Conservation (phyloP, 2,888 invertebrate species). For the Cyclophora albipunctata region DNA sequence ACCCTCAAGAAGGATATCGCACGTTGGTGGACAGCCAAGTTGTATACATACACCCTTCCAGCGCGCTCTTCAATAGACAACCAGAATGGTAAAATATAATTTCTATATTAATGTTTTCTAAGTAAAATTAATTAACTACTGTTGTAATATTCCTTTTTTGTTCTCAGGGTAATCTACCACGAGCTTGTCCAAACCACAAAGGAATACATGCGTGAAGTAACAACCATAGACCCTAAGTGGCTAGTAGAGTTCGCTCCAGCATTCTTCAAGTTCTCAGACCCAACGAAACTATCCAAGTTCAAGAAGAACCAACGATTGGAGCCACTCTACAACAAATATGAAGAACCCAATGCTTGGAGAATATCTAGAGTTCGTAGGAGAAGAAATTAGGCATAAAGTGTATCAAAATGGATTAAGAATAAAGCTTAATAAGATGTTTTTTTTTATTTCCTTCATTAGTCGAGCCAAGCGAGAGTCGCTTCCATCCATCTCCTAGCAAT, state of each 20-base stretch:
- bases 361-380: conserved; percentile 94
- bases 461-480: no score
- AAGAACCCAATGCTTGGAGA: conserved; percentile 99
- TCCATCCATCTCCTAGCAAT: no score
- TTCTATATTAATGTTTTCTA: conserved; percentile 17
- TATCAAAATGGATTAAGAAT: not conserved
- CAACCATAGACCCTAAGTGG: conserved; percentile 98
- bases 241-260: conserved; percentile 99
- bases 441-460: no score
- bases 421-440: no score
- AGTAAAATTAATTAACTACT: not conserved
- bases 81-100: conserved; percentile 88
- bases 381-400: conserved; percentile 78
- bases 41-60: conserved; percentile 99
- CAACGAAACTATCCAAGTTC: conserved; percentile 97
- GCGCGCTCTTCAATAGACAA: conserved; percentile 97
- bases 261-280: conserved; percentile 99
- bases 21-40: conserved; percentile 98
- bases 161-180: conserved; percentile 93
- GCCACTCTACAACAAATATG: conserved; percentile 98
- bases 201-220: conserved; percentile 99
- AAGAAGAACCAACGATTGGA: conserved; percentile 99
- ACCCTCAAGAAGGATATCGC: conserved; percentile 98
- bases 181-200: conserved; percentile 99
- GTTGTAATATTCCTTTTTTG: not conserved